These are phyloP conservation scores for Hydroisotoma schaefferi DNA, from an alignment of 2,888 invertebrate species.

Conservation along the genomic window DNA sequence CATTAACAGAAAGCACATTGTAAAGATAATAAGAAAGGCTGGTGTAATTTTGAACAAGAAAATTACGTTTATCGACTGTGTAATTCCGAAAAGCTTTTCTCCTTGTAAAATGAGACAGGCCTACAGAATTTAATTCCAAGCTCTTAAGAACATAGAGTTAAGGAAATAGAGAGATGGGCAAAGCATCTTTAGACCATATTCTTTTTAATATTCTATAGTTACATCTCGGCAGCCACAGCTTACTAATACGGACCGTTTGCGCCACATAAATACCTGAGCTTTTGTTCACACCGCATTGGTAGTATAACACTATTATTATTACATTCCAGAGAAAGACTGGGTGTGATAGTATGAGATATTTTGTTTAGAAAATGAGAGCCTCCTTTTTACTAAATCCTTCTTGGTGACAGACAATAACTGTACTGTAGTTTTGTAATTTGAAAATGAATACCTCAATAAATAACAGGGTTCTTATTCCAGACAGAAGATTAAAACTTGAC, in stretches of 20 bases:
- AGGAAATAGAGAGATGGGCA: background rate
- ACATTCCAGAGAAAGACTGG: conserved; percentile 1
- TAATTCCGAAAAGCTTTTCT: conserved; percentile 10
- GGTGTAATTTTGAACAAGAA: too few species aligned
- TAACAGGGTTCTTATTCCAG: conserved; percentile 13
- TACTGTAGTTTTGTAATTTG: conserved; percentile 19
- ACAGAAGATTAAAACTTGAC: conserved; percentile 19
- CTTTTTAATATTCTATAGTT: conserved; percentile 15
- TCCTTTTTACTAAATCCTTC: conserved; percentile 2
- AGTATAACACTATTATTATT: too few species aligned
- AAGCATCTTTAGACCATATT: conserved; percentile 1
- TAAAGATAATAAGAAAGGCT: too few species aligned
- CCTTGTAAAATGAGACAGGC: conserved; percentile 16
- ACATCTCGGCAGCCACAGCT: too few species aligned
- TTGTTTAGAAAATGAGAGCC: too few species aligned
- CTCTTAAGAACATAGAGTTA: too few species aligned
- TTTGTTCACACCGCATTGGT: too few species aligned
- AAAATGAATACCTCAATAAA: conserved; percentile 21
- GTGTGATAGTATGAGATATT: conserved; percentile 2
- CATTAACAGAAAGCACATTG: too few species aligned
- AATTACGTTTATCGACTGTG: conserved; percentile 39
- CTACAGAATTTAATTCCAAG: conserved; percentile 6
- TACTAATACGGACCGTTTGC: too few species aligned
- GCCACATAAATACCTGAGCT: too few species aligned
- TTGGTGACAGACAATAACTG: conserved; percentile 18